Conservation (phyloP, 2,113 vertebrate species). For the Pogonocichla stellata region DNA sequence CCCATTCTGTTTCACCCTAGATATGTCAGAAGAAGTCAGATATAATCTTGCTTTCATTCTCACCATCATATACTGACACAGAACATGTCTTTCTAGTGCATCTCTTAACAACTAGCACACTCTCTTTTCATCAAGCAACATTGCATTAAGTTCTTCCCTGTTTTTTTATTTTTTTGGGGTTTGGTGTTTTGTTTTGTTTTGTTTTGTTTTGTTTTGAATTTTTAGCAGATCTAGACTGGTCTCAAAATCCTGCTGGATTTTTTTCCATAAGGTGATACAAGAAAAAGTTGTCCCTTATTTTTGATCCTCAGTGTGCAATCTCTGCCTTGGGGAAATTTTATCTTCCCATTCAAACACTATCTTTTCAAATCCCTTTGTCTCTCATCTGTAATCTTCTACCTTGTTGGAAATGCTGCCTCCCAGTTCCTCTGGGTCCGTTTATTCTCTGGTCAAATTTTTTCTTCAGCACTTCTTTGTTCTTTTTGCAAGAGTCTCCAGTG, state of each 20-base stretch:
- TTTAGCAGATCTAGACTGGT: neutral
- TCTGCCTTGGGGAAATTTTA: neutral
- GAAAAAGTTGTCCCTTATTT: neutral
- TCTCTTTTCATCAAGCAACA: neutral
- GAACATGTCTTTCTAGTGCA: neutral
- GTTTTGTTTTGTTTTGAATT: neutral
- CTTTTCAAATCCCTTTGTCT: neutral
- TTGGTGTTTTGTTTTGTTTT: neutral
- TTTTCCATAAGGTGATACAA: neutral
- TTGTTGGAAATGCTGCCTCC: neutral
- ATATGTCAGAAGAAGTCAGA: neutral
- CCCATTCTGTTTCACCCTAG: neutral
- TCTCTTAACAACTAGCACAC: neutral
- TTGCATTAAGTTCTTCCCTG: neutral
- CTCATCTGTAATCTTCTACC: neutral
- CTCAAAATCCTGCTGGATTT: neutral
- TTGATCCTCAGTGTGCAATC: neutral
- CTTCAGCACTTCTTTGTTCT: neutral
- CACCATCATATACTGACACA: neutral
- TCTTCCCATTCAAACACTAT: rapidly evolving
- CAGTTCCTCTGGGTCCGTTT: neutral
- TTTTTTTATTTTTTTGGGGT: no score
- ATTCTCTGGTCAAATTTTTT: neutral
- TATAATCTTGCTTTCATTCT: neutral
- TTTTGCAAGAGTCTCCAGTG: neutral